Evolutionary conservation across 2,797 vertebrate species (phyloP), one percentile per base, ranked within the genome.

Genomic region (Phrynocephalus vlangalii): DNA sequence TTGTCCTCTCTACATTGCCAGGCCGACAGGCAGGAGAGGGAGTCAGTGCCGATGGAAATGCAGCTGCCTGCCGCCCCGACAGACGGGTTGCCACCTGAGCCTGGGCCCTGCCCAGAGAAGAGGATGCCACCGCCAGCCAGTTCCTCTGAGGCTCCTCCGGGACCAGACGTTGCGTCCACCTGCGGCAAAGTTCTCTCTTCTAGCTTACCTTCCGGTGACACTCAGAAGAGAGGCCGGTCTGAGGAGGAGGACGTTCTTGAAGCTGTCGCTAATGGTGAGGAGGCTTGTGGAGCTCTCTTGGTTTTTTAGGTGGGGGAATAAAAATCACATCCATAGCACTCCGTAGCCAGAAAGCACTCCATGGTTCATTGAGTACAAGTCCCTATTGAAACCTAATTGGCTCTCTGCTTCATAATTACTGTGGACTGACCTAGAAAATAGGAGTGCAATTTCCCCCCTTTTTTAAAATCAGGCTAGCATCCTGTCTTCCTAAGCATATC

Each of bases 171-270:
- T 79, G 83, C 50, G 0, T 50, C 94, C n/a, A 48, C 91, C 28
- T 83, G 91, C 60, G 90, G 90, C 82, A 89, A 92, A 56, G 91
- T 90, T 26, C 86, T 92, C 56, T 88, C 91, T 60, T 88, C 82
- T 87, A 44, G 88, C 73, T 10, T 89, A 16, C 86, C 8, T 67
- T 85, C 86, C 79, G 95, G 91, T 86, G 93, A 94, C 2, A 1
- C 82, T 16, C 97, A 96, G 86, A 99, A 98, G 94, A 96, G 91
- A 79, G 97, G 97, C 94, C 95, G 95, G 95, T 96, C 96, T 15
- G 98, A 98, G 93, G 98, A 98, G 13, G 97, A 97, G 0, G 96
- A 97, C 86, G 94, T 96, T 92, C 95, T 97, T 83, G 94, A 95
- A 30, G 94, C 97, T 89, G 94, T 96, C 9, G 94, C 96, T 85